Evolutionary conservation across 1,140 invertebrate species (phyloP).

Genomic region (Platyura marginata): DNA sequence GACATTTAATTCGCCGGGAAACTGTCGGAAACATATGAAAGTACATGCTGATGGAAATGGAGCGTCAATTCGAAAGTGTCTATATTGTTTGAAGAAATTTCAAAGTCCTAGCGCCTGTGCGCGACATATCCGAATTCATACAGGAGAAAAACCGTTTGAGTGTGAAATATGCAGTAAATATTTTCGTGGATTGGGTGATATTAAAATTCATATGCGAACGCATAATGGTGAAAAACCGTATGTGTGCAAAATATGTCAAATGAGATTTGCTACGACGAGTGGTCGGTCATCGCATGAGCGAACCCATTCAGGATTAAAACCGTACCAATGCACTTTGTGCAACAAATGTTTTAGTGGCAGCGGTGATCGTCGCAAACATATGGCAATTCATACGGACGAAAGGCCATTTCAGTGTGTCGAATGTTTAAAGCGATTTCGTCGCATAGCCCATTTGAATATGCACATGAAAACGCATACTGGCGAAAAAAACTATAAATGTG

Average conservation of each 20-base stretch:
- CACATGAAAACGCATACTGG: slow-evolving; percentile 2
- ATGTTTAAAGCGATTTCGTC: background rate
- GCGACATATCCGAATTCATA: background rate
- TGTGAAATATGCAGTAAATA: background rate
- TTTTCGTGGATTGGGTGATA: background rate
- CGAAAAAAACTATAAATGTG: slow-evolving; percentile 20
- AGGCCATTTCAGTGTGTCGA: background rate
- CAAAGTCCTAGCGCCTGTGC: background rate
- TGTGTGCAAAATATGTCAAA: background rate
- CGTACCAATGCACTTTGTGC: background rate
- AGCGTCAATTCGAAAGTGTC: slow-evolving; percentile 5
- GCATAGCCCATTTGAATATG: background rate
- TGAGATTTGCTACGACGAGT: background rate
- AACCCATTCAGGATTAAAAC: background rate
- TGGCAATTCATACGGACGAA: background rate
- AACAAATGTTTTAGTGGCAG: background rate
- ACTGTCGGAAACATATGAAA: slow-evolving; percentile 20
- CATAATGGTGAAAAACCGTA: background rate
- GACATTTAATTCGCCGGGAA: slow-evolving; percentile 22
- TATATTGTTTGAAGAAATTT: slow-evolving; percentile 21
- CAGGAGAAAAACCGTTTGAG: background rate
- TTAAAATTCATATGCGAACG: background rate
- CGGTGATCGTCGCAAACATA: background rate
- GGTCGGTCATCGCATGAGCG: background rate
- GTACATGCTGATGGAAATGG: background rate